These are phyloP conservation scores for Coryphaenoides rupestris DNA, from an alignment of 2,113 vertebrate genomes.

Conservation along the genomic window DNA sequence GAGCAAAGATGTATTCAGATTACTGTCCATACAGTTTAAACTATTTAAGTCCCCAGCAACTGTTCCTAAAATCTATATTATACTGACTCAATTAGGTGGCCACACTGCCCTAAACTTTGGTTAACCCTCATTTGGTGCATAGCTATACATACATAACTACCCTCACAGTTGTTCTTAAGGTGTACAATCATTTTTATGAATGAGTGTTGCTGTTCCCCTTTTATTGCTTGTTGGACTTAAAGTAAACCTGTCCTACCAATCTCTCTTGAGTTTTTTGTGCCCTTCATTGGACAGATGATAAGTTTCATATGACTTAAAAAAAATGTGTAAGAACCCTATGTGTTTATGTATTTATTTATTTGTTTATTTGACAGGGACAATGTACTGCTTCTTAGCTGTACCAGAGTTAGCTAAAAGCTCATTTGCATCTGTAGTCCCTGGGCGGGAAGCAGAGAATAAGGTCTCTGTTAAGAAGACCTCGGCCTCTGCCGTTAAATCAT, in stretches of 20 bases:
- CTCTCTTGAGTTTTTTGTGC: slow-evolving; percentile 1
- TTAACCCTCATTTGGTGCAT: neutral
- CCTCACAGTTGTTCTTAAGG: neutral
- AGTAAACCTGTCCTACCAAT: slow-evolving; percentile 3
- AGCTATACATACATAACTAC: neutral
- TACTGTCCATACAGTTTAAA: no score
- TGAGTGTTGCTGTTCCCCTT: neutral
- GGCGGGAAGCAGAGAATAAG: no score
- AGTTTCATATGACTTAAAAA: neutral
- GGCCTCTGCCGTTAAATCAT: neutral
- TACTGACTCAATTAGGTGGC: no score
- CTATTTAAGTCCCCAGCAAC: no score
- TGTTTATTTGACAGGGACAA: no score
- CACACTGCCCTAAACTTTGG: neutral
- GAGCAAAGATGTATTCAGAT: no score
- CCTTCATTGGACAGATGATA: neutral
- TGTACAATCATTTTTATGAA: neutral
- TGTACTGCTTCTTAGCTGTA: no score
- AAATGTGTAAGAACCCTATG: slow-evolving; percentile 3
- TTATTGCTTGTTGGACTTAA: neutral
- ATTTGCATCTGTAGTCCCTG: no score
- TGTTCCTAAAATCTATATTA: no score
- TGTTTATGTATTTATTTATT: no score
- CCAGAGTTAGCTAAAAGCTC: no score
- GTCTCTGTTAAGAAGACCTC: no score